Base-by-base conservation (phyloP, 2,888 invertebrate genomes). In the Drosophila recens region DNA sequence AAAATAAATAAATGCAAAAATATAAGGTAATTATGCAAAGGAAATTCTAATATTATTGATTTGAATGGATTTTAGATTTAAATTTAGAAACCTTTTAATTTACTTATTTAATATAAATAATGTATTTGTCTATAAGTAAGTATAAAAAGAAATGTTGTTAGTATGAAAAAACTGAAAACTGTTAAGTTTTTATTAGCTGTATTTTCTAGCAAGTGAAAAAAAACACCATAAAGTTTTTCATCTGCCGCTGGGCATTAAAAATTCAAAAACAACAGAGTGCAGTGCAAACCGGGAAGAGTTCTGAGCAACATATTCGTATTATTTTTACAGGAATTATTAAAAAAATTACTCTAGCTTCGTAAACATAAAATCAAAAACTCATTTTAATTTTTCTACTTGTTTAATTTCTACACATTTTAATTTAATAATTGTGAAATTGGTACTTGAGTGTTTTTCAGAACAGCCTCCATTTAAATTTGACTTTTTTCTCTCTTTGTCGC, bases 161-260 rank as follows among this genome's bases (percentile, higher is more conserved):
- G 6, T 27, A 27, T 27, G n/a, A n/a, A 34, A 40, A 49, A 58
- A 38, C 8, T 27, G 38, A 34, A 45, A 38, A 23, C 9, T 48
- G 8, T 4, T 8, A 43, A 52, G 15, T 42, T 53, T 30, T 10
- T 27, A 43, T 38, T 64, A 42, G 34, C 42, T 45, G 49, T 53
- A 34, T 30, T 34, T 57, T 23, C 51, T 42, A 30, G 9, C 33
- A 49, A 45, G 6, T 62, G 42, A 13, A 58, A 69, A 49, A 69
- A 49, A 48, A 49, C 27, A 23, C 11, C 9, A n/a, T 36, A 57
- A 82, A 71, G 54, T 80, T 64, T 53, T 27, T 45, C 23, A 23
- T 11, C 38, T 49, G 46, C 52, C 77, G 56, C 49, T 10, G 51
- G 38, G 36, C 67, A 72, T 77, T 80, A 67, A 82, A 80, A 79